Percentiles rank a stretch among this genome's conserved stretches.
These are phyloP conservation scores for Seira musarum DNA, from an alignment of 2,888 invertebrate species.

Conservation along the genomic window DNA sequence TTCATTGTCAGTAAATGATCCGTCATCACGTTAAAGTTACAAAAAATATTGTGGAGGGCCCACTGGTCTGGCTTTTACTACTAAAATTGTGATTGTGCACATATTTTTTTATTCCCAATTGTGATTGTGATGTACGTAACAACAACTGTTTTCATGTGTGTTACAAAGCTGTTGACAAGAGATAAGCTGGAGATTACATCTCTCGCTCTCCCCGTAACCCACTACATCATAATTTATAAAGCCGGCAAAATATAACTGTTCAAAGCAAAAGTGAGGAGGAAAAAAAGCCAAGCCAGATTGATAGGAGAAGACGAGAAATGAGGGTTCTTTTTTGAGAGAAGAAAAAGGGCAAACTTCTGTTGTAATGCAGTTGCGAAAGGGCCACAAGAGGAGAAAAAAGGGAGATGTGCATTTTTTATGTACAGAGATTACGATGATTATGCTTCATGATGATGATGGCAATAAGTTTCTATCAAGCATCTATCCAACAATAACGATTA, in stretches of 20 bases:
- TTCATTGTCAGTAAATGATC: slow-evolving; percentile 13
- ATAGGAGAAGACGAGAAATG: slow-evolving; percentile 13
- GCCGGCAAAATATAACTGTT: slow-evolving; percentile 33
- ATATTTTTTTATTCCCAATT: neutral
- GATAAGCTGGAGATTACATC: slow-evolving; percentile 58
- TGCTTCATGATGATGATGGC: slow-evolving; percentile 14
- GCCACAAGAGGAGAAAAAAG: slow-evolving; percentile 14
- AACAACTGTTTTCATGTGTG: slow-evolving; percentile 29
- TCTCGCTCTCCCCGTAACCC: neutral
- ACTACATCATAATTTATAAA: slow-evolving; percentile 15
- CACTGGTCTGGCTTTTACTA: no score
- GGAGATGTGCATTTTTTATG: neutral
- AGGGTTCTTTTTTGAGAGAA: neutral
- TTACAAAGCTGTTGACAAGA: slow-evolving; percentile 62
- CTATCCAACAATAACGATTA: neutral
- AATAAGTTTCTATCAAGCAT: slow-evolving; percentile 12
- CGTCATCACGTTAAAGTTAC: neutral
- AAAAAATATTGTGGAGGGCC: neutral
- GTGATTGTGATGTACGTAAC: no score
- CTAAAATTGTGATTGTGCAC: neutral
- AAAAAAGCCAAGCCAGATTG: slow-evolving; percentile 6
- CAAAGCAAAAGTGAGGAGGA: neutral
- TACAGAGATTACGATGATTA: slow-evolving; percentile 9
- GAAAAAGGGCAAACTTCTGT: slow-evolving; percentile 2
- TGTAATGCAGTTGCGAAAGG: slow-evolving; percentile 2